A percentile compares a stretch with the other conserved stretches of the same genome.
Conservation (phyloP, 2,888 invertebrate genomes). For the Phaedon cochleariae region DNA sequence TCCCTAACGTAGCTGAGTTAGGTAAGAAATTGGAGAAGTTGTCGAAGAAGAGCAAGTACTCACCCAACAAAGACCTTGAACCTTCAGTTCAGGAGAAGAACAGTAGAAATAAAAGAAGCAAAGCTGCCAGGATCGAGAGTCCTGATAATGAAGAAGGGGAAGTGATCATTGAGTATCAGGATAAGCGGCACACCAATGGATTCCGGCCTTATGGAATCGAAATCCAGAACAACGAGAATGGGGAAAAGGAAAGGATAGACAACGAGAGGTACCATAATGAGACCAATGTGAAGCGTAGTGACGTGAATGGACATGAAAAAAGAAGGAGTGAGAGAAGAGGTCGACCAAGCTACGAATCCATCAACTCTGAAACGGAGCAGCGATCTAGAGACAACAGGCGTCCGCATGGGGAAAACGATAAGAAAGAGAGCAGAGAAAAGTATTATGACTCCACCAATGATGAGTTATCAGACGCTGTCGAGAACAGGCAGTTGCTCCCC, state of each 20-base stretch:
- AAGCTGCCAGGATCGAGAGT: slow-evolving; percentile 23
- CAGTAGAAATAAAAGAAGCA: slow-evolving; percentile 48
- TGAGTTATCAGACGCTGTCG: slow-evolving; percentile 57
- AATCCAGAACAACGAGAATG: slow-evolving; percentile 51
- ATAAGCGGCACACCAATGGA: slow-evolving; percentile 50
- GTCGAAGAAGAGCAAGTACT: slow-evolving; percentile 59
- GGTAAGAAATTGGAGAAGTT: slow-evolving; percentile 61
- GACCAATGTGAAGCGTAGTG: slow-evolving; percentile 36
- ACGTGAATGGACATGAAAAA: slow-evolving; percentile 46
- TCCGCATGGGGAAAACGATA: slow-evolving; percentile 36
- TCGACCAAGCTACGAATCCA: slow-evolving; percentile 58
- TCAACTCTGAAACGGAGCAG: slow-evolving; percentile 54
- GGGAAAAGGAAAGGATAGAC: slow-evolving; percentile 53
- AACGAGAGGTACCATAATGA: slow-evolving; percentile 46
- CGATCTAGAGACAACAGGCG: slow-evolving; percentile 39
- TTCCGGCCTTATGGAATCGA: slow-evolving; percentile 59
- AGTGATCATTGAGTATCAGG: slow-evolving; percentile 52
- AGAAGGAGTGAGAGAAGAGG: slow-evolving; percentile 48
- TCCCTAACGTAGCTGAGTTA: slow-evolving; percentile 63
- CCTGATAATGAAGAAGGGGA: slow-evolving; percentile 47
- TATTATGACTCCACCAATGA: slow-evolving; percentile 59
- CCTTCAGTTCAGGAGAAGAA: slow-evolving; percentile 50
- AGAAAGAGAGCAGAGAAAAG: slow-evolving; percentile 48
- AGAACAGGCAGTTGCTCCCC: slow-evolving; percentile 71
- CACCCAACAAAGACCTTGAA: slow-evolving; percentile 53